Percentiles rank a stretch among this genome's conserved stretches.
phyloP scores from a whole-genome alignment of 2,888 invertebrate species.

The Sialis fuliginosa region DNA sequence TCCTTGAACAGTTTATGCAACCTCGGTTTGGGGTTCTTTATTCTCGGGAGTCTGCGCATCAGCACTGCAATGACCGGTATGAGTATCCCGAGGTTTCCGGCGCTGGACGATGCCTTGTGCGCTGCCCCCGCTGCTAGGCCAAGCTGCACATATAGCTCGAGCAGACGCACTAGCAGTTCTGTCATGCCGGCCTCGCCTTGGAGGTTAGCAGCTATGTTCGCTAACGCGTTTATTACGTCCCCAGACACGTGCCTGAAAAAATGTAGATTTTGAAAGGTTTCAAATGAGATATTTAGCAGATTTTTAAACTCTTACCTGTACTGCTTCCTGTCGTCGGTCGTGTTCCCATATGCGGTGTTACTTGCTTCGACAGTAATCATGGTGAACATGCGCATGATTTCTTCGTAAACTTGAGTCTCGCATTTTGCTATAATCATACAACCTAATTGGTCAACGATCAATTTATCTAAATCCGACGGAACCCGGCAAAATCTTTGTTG shows the following conservation, averaged over 20 bases:
- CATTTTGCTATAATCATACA: constrained; percentile 94
- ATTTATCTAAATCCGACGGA: constrained; percentile 76
- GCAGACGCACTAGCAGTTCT: constrained; percentile 69
- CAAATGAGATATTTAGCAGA: background rate
- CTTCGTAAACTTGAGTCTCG: constrained; percentile 70
- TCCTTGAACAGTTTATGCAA: constrained; percentile 95
- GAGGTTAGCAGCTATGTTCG: constrained; percentile 88
- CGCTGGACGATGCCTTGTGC: constrained; percentile 80
- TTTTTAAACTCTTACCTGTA: constrained; percentile 23
- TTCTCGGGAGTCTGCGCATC: constrained; percentile 72
- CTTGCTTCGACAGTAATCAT: constrained; percentile 88
- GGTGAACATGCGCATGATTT: constrained; percentile 96
- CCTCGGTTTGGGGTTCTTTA: constrained; percentile 77
- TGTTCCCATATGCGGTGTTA: constrained; percentile 49
- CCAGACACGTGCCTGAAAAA: constrained; percentile 64
- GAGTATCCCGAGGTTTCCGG: constrained; percentile 91
- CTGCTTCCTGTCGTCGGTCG: constrained; percentile 40
- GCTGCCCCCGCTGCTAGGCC: constrained; percentile 93
- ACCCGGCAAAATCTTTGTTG: constrained; percentile 89
- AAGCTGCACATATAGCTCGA: constrained; percentile 94
- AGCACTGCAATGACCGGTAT: constrained; percentile 93
- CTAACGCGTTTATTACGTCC: constrained; percentile 90
- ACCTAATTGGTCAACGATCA: constrained; percentile 94
- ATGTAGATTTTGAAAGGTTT: background rate
- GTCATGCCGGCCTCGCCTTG: constrained; percentile 71